phyloP scores from a whole-genome alignment of 2,113 vertebrate genomes.

The Cranoglanis bouderius region DNA sequence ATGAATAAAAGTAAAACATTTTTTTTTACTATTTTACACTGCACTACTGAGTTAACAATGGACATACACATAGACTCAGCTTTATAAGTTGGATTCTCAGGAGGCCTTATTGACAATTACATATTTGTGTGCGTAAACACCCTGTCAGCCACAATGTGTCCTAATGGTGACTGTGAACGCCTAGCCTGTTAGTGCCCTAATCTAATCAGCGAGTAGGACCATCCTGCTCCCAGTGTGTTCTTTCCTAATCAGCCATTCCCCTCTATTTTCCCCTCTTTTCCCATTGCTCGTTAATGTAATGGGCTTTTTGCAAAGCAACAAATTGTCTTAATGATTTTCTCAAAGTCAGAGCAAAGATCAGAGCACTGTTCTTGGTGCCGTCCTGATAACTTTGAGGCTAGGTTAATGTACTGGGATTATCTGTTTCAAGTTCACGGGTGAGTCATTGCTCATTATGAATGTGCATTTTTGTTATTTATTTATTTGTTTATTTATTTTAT shows the following conservation, averaged over 20 bases:
- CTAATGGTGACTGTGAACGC: constrained; percentile 18
- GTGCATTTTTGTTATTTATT: no score
- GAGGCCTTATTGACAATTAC: background rate
- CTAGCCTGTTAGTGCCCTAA: constrained; percentile 45
- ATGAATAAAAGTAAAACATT: no score
- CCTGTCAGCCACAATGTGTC: constrained; percentile 16
- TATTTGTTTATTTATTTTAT: no score
- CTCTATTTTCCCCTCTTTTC: constrained; percentile 44
- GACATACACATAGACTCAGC: background rate
- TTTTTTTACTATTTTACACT: background rate
- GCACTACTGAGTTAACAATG: background rate
- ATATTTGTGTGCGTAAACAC: background rate
- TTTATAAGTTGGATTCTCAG: background rate
- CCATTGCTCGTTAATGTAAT: constrained; percentile 50
- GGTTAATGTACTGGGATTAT: background rate
- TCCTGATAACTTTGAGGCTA: constrained; percentile 13
- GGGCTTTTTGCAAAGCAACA: constrained; percentile 49
- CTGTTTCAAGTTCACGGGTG: background rate
- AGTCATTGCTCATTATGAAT: background rate
- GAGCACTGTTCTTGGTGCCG: constrained; percentile 2
- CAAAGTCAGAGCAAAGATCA: constrained; percentile 52
- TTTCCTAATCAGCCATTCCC: constrained; percentile 52
- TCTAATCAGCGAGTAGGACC: constrained; percentile 51
- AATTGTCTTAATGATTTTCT: constrained; percentile 53
- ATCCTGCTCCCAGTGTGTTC: constrained; percentile 47